Evolutionary conservation across 2,888 invertebrate species (phyloP).

Genomic region (Linnaemya vulpina): DNA sequence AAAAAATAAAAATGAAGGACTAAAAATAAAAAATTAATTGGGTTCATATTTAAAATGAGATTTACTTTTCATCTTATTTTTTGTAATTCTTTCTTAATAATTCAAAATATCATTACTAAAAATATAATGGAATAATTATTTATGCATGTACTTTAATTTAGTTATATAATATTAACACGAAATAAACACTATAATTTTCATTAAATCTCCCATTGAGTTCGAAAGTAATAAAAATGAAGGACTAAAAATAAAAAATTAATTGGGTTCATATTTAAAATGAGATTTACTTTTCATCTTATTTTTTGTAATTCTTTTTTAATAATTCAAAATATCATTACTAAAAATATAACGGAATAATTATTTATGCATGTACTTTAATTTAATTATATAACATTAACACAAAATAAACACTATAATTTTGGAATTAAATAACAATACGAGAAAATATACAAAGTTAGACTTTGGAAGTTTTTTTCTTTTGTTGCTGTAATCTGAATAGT

Average conservation of each 20-base stretch:
- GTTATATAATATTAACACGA: neutral
- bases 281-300: conserved; percentile 31
- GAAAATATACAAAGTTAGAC: conserved; percentile 27
- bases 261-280: conserved; percentile 37
- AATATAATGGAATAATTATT: conserved; percentile 63
- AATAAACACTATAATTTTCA: too few relatives aligned
- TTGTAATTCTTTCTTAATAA: conserved; percentile 30
- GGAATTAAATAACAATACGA: conserved; percentile 19
- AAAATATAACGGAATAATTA: conserved; percentile 61
- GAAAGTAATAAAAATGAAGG: conserved; percentile 56
- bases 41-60: conserved; percentile 39
- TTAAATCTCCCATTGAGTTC: conserved; percentile 66
- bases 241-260: conserved; percentile 3
- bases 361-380: conserved; percentile 30
- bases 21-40: conserved; percentile 5
- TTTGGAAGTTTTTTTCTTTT: conserved; percentile 10
- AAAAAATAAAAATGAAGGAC: conserved; percentile 56
- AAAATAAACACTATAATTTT: conserved; percentile 33
- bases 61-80: conserved; percentile 33
- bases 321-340: conserved; percentile 48
- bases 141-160: conserved; percentile 24
- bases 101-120: conserved; percentile 43
- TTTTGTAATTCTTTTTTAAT: conserved; percentile 29
- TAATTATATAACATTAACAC: neutral
- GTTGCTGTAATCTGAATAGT: neutral